Evolutionary conservation across 2,113 vertebrate species (phyloP).

Genomic region (Alaudala cheleensis): DNA sequence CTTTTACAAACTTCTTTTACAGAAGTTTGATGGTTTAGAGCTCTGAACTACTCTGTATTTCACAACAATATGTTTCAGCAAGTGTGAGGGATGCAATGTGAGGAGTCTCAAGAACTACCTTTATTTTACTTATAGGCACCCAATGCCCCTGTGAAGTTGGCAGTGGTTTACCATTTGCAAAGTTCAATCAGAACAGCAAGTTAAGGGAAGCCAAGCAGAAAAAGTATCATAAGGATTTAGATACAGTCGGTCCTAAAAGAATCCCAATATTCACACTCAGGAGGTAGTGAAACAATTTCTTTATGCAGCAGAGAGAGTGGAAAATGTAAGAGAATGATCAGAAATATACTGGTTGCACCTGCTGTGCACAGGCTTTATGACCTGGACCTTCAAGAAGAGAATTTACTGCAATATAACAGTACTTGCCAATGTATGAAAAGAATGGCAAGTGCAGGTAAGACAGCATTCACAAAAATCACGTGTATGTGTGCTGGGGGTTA

Average conservation of each 20-base stretch:
- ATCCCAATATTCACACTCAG: background rate
- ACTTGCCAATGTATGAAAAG: background rate
- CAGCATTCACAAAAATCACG: background rate
- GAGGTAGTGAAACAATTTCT: background rate
- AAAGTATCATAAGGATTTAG: background rate
- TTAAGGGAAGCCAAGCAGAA: background rate
- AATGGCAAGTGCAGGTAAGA: background rate
- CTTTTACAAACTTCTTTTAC: background rate
- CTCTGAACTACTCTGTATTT: background rate
- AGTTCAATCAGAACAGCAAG: background rate
- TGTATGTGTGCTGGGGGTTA: rapidly evolving
- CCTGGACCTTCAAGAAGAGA: background rate
- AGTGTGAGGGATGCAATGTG: background rate
- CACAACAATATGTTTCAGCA: background rate
- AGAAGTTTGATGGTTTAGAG: background rate
- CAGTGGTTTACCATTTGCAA: background rate
- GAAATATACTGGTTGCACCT: background rate
- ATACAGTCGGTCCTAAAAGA: background rate
- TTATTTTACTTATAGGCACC: background rate
- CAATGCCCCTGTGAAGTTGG: background rate
- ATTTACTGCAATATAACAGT: background rate
- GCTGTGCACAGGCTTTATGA: background rate
- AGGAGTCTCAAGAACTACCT: background rate
- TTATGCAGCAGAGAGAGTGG: background rate
- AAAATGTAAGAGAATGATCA: background rate